Conservation (phyloP, 2,113 vertebrate species). For the Labrus mixtus region DNA sequence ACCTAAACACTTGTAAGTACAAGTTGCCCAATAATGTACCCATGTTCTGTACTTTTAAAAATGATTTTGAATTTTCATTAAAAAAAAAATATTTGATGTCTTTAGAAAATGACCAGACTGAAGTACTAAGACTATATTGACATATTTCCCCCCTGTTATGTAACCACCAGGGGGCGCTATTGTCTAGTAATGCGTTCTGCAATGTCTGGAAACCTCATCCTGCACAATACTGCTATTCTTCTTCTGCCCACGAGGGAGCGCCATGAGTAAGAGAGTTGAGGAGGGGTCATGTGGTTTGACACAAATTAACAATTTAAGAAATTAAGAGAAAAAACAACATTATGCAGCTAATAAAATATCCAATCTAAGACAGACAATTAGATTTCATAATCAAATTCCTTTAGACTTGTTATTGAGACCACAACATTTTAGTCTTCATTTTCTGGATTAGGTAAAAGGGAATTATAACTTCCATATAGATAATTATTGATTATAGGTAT, state of each 20-base stretch:
- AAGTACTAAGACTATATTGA: no score
- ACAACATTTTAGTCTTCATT: not conserved
- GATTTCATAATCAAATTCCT: not conserved
- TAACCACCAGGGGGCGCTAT: conserved; percentile 27
- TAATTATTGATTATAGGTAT: conserved; percentile 25
- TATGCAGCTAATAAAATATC: not conserved
- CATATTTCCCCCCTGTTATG: no score
- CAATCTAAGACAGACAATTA: not conserved
- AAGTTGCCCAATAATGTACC: no score
- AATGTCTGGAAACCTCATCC: no score
- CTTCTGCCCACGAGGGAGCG: conserved; percentile 32
- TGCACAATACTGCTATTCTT: not conserved
- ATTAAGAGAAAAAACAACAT: conserved; percentile 11
- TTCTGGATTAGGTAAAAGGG: conserved; percentile 5
- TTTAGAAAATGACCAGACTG: not conserved
- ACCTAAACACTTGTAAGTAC: no score
- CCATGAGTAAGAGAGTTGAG: not conserved
- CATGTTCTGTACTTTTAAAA: no score
- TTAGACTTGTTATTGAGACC: not conserved
- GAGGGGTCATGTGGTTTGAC: not conserved
- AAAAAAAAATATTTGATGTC: not conserved
- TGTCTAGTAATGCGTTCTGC: not conserved
- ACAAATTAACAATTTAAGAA: not conserved
- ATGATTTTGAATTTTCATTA: no score
- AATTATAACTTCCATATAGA: conserved; percentile 3